Evolutionary conservation across 2,888 invertebrate genomes (phyloP).

Genomic region (Xylota segnis): DNA sequence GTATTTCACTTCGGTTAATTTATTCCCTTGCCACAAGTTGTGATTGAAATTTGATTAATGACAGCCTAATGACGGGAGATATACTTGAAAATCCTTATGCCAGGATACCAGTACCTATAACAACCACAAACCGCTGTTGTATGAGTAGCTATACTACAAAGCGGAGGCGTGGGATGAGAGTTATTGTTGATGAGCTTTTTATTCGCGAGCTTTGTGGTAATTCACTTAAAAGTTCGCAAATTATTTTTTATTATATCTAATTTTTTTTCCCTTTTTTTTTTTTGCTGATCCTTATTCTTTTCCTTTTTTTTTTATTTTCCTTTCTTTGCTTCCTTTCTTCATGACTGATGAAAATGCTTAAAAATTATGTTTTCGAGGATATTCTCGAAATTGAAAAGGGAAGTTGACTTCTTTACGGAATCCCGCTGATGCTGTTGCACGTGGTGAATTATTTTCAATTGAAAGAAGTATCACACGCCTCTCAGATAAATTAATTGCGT

Average conservation of each 20-base stretch:
- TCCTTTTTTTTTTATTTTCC: background rate
- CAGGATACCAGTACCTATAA: background rate
- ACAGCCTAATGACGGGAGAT: conserved; percentile 46
- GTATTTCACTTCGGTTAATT: conserved; percentile 54
- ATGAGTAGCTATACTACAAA: conserved; percentile 5
- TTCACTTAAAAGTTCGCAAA: conserved; percentile 50
- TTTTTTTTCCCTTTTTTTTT: background rate
- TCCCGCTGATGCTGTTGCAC: conserved; percentile 1
- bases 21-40: conserved; percentile 57
- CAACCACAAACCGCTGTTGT: background rate
- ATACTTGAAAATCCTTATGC: conserved; percentile 26
- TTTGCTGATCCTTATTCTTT: conserved; percentile 3
- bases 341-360: conserved; percentile 49
- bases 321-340: background rate
- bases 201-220: conserved; percentile 38
- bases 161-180: background rate
- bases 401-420: background rate
- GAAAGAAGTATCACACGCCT: conserved; percentile 34
- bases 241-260: conserved; percentile 26
- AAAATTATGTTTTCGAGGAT: conserved; percentile 17
- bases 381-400: conserved; percentile 2
- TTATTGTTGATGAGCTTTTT: conserved; percentile 44
- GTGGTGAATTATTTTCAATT: conserved; percentile 47
- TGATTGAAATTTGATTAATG: conserved; percentile 67
- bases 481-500: conserved; percentile 45